Conservation (phyloP, 2,113 vertebrate genomes). For the Nyctibius bracteatus region DNA sequence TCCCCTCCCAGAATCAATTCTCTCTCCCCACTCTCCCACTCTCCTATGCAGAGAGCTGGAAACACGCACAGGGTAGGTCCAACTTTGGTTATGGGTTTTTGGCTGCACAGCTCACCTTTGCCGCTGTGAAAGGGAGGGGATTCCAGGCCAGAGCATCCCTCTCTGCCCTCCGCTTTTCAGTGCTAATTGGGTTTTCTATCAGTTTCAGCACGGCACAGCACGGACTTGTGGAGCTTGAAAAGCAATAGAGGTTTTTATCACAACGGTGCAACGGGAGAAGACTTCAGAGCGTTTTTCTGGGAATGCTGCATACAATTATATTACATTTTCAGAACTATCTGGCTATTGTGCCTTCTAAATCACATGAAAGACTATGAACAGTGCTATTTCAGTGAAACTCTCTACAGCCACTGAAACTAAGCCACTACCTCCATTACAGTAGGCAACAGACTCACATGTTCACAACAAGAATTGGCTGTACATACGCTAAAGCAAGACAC, state of each 20-base stretch:
- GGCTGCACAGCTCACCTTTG: background rate
- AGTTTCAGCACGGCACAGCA: background rate
- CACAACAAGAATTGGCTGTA: background rate
- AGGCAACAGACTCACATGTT: background rate
- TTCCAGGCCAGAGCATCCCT: background rate
- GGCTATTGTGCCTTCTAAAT: background rate
- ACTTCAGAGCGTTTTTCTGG: conserved; percentile 1
- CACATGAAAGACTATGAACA: background rate
- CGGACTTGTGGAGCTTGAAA: background rate
- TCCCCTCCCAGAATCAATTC: background rate
- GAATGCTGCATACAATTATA: background rate
- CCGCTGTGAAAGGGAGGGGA: background rate
- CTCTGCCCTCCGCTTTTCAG: background rate
- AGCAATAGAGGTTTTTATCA: background rate
- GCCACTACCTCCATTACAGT: background rate
- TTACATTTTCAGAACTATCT: background rate
- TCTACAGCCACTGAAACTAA: background rate
- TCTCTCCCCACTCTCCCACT: background rate
- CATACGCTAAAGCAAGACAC: background rate
- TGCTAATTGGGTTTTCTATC: background rate
- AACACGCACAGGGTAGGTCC: background rate
- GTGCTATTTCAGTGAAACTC: background rate
- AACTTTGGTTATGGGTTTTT: background rate
- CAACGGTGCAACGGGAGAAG: background rate
- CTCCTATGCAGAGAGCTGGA: background rate